Evolutionary conservation across 2,113 vertebrate species (phyloP).

Genomic region (Paracanthobrama guichenoti): DNA sequence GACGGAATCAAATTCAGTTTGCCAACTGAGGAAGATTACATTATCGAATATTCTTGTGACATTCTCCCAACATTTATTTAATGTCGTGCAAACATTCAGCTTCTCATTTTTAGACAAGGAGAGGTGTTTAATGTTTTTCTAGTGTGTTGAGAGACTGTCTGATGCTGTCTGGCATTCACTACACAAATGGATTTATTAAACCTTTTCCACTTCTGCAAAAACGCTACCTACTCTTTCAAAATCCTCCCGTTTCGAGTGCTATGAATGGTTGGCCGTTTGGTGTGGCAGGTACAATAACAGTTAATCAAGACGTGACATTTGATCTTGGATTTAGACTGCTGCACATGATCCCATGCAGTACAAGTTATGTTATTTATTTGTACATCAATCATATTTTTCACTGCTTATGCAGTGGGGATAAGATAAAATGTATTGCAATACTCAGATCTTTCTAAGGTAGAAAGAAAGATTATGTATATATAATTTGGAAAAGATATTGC

Average conservation of each 20-base stretch:
- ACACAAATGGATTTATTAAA: constrained; percentile 65
- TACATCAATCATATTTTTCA: constrained; percentile 63
- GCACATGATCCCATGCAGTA: constrained; percentile 53
- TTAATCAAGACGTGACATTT: constrained; percentile 58
- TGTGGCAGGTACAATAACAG: constrained; percentile 63
- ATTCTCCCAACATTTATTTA: not conserved
- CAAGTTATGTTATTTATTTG: constrained; percentile 61
- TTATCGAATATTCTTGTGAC: not conserved
- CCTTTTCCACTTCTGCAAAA: constrained; percentile 68
- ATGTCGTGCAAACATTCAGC: not conserved
- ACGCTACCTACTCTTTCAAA: constrained; percentile 61
- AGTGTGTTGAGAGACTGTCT: constrained; percentile 56
- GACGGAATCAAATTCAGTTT: not conserved
- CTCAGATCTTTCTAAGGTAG: constrained; percentile 2
- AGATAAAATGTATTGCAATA: constrained; percentile 7
- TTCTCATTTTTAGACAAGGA: constrained; percentile 10
- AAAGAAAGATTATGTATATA: constrained; percentile 24
- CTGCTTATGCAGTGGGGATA: constrained; percentile 62
- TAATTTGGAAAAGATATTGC: not conserved
- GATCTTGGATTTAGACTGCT: constrained; percentile 55
- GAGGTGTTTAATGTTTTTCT: constrained; percentile 21
- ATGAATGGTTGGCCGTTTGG: constrained; percentile 55
- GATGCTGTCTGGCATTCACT: constrained; percentile 58
- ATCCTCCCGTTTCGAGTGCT: constrained; percentile 49
- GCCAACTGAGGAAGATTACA: not conserved